Evolutionary conservation across 2,888 invertebrate species (phyloP).

Genomic region (Aquatica leii): DNA sequence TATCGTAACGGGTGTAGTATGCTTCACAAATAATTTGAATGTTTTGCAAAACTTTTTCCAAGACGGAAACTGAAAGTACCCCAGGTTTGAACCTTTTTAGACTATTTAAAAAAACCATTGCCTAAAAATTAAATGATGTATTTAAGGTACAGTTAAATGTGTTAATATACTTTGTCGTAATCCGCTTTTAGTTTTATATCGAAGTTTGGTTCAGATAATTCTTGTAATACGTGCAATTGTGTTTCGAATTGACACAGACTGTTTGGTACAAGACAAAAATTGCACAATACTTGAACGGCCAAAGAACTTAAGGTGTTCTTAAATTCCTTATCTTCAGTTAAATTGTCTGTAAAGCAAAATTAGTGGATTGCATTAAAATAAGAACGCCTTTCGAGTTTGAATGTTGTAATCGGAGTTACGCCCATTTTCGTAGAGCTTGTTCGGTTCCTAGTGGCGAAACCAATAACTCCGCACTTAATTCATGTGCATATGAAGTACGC

Average conservation of each 20-base stretch:
- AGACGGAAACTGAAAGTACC: slow-evolving; percentile 43
- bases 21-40: slow-evolving; percentile 51
- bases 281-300: slow-evolving; percentile 41
- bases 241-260: slow-evolving; percentile 34
- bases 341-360: too few species aligned
- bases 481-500: too few species aligned
- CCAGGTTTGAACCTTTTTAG: slow-evolving; percentile 47
- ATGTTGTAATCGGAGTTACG: too few species aligned
- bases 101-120: slow-evolving; percentile 54
- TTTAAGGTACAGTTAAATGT: slow-evolving; percentile 14
- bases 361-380: too few species aligned
- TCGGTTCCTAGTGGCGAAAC: too few species aligned
- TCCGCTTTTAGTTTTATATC: slow-evolving; percentile 43
- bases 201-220: slow-evolving; percentile 45
- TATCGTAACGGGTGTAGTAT: slow-evolving; percentile 52
- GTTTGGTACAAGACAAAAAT: slow-evolving; percentile 46
- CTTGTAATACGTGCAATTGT: slow-evolving; percentile 46
- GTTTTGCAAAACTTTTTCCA: slow-evolving; percentile 50
- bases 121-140: slow-evolving; percentile 39
- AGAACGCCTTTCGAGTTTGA: too few species aligned
- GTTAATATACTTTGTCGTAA: slow-evolving; percentile 50
- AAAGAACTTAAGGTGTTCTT: neutral
- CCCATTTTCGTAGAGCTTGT: too few species aligned
- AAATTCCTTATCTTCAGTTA: neutral
- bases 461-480: too few species aligned